Base-by-base conservation (phyloP, 23 tunicate species). In the Halocynthia aurantium region DNA sequence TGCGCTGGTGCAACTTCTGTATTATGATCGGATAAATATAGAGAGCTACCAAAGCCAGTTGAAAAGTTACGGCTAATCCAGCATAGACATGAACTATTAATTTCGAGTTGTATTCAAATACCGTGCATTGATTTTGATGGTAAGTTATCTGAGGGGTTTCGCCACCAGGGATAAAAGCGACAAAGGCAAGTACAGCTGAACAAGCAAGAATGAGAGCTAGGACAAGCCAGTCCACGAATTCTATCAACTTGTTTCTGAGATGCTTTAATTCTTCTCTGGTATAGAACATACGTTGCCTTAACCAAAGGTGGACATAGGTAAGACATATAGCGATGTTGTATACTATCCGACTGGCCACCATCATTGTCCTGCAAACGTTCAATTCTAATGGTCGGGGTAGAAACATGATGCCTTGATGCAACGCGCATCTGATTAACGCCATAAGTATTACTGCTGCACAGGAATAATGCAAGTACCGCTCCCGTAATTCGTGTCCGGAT, bases 241-340 rank as follows among this genome's bases (percentile, higher is more conserved):
- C 60, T 5, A 51, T 15, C 5, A 54, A 62, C 6, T 10, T 53
- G 12, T 62, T 74, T 13, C 78, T 40, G 20, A 74, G 21, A 53
- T 74, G 62, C 57, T 74, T 74, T 64, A 74, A 54, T 54, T 74
- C 78, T 15, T 52, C 60, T 56, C 31, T 55, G 13, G 78, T 51
- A 53, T 74, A 74, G 57, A 74, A 74, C 78, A 74, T 74, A 13
- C 56, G 13, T 53, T 74, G 78, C 17, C 78, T 53, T 1, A 74
- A 64, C 78, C 78, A 74, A 13, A 74, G 57, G 57, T 74, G 78
- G n/a, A 74, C 78, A 54, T 74, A 74, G 8, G 78, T 74, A 15
- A 74, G 22, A 18, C 78, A 74, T 17, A 74, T 74, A 15, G 78
- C 78, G 20, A 74, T 53, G 62, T 53, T 74, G 78, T 74, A 74